phyloP scores from a whole-genome alignment of 2,113 vertebrate species.

The Synodontis membranacea region DNA sequence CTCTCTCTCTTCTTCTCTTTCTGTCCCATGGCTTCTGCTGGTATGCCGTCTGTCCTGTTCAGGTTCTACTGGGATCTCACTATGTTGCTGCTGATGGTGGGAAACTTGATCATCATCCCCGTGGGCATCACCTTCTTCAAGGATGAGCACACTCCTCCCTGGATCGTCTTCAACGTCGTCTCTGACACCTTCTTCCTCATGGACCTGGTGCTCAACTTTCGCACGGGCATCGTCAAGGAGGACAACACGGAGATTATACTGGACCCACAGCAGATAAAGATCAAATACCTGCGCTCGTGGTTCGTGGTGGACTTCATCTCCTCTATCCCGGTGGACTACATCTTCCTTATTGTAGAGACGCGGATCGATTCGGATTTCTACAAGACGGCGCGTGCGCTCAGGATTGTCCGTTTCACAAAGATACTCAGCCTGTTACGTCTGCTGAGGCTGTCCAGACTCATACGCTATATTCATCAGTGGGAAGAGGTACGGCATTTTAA shows the following conservation, averaged over 20 bases:
- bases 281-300: conserved; percentile 98
- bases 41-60: conserved; percentile 15
- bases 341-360: conserved; percentile 98
- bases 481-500: conserved; percentile 85
- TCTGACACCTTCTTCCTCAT: conserved; percentile 99
- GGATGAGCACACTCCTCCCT: conserved; percentile 95
- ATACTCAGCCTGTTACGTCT: conserved; percentile 95
- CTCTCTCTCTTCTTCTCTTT: conserved; percentile 46
- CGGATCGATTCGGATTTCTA: conserved; percentile 98
- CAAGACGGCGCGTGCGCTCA: conserved; percentile 93
- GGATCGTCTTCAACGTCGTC: conserved; percentile 99
- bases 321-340: conserved; percentile 98
- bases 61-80: conserved; percentile 99
- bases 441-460: conserved; percentile 91
- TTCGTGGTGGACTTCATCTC: conserved; percentile 99
- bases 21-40: conserved; percentile 47
- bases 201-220: conserved; percentile 98
- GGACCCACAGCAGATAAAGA: conserved; percentile 95
- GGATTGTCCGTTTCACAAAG: conserved; percentile 98
- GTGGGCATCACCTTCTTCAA: conserved; percentile 99
- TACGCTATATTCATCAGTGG: conserved; percentile 99
- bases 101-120: conserved; percentile 98
- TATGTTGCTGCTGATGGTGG: conserved; percentile 98
- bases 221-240: conserved; percentile 96
- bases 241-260: conserved; percentile 99